Evolutionary conservation across 1,140 invertebrate species (phyloP).

Genomic region (Lasioglossum albipes): DNA sequence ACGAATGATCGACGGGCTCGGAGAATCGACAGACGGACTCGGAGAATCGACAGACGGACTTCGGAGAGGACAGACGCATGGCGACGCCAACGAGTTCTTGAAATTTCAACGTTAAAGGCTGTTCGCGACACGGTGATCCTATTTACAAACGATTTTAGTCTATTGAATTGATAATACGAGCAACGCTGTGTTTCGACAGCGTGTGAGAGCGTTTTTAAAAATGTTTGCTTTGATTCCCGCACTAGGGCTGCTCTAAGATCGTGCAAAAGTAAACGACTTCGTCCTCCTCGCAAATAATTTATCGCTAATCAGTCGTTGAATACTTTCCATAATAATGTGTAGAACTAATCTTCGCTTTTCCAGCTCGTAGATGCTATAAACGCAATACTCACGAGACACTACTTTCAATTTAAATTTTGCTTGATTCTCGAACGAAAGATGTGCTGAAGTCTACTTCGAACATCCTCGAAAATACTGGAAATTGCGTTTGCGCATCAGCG

Average conservation of each 20-base stretch:
- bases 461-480: too few species aligned
- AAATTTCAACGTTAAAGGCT: conserved; percentile 12
- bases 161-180: too few species aligned
- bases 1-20: not conserved
- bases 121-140: too few species aligned
- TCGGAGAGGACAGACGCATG: conserved; percentile 10
- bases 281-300: not conserved
- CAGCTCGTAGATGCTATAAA: not conserved
- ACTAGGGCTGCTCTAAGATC: not conserved
- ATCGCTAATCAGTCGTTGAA: not conserved
- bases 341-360: not conserved
- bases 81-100: conserved; percentile 6
- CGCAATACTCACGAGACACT: not conserved
- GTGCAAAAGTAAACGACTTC: too few species aligned
- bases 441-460: too few species aligned
- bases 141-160: too few species aligned
- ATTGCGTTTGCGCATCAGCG: not conserved
- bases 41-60: conserved; percentile 19
- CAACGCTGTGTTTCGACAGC: too few species aligned
- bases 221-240: not conserved
- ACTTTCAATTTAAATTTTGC: too few species aligned
- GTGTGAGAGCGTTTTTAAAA: too few species aligned
- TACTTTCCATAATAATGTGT: not conserved
- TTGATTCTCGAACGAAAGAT: too few species aligned
- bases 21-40: conserved; percentile 22